Base-by-base conservation (phyloP, 2,888 invertebrate genomes). In the Callimorpha dominula region DNA sequence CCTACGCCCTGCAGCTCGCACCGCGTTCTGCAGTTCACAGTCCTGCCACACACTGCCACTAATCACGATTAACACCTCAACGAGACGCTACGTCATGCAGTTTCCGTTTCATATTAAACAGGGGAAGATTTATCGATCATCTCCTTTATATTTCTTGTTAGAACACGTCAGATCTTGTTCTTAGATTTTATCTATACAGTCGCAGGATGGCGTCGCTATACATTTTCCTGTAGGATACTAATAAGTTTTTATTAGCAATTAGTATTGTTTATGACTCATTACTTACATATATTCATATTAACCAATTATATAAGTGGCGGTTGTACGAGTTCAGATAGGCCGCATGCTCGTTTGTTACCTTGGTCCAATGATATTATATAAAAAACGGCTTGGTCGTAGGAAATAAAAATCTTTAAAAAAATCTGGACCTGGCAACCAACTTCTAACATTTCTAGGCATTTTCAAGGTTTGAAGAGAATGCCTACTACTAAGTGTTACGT, bases 1-100 rank as follows among this genome's bases (percentile, higher is more conserved):
- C 78, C 79, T 68, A 78, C 75, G 79, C 74, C 80, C 78, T 78
- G 65, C 75, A 68, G 81, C 77, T 43, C 31, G 43, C 81, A 50
- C 82, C 80, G 81, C 85, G 83, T 86, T 86, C 83, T 86, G 85
- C 86, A 89, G 89, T 88, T 89, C 91, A 89, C 65, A n/a, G n/a
- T 65, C 31, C 40, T 67, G 52, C 15, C 49, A 49, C 65, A 49
- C 43, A 65, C 49, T 65, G 65, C 49, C 49, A 31, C 60, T 60
- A 31, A 60, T 60, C 31, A 14, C 60, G 60, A 60, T 60, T 60
- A 60, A 60, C 60, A 60, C 60, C 60, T 60, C 60, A 60, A 31
- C 60, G 60, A 60, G 31, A 60, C 31, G 7, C 31, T 49, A 57
- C 60, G 71, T 72, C 71, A 49, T 60, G 65, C 68, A 63, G 65